Evolutionary conservation across 2,113 vertebrate species (phyloP), one percentile per base, ranked within the genome.

Genomic region (Vimba vimba): DNA sequence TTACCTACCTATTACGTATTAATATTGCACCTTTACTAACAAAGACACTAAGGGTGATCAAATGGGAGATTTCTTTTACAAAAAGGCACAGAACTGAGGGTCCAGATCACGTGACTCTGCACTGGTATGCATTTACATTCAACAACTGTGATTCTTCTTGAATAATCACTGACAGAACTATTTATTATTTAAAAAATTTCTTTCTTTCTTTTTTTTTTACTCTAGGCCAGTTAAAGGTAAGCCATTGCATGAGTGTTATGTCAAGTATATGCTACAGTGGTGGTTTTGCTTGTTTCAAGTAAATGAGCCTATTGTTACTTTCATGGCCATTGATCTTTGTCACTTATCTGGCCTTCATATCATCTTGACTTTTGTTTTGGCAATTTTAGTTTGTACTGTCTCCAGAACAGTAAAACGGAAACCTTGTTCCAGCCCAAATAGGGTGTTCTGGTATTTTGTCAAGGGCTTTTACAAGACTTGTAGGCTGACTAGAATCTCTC

Each of bases 381-480:
- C 13, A 11, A 15, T 62, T 10, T 73, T 76, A 23, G 39, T 80
- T 84, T 33, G 36, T 23, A 79, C 76, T 73, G 64, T 50, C 50
- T 21, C 68, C 39, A 62, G 62, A 7, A 78, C 36, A 15, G 10
- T 62, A 25, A 10, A 55, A 27, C 27, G 2, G 50, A 78, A 57
- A 60, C 19, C 15, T 30, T 33, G 25, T 55, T 77, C 7, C 75
- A 77, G 25, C 76, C n/a, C 19, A 39, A 79, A 62, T 79, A 25
- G 39, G 47, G 23, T 33, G 23, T 64, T 79, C 47, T 8, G 50
- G 30, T 59, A 5, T 60, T 66, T 64, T 60, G 59, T 57, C 55
- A 1, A n/a, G 12, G 39, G 21, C 17, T 84, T 69, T 83, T 57
- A 15, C 50, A 79, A 60, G 77, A 55, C 52, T 59, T 89, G 36